Evolutionary conservation across 2,113 vertebrate species (phyloP).

Genomic region (Parus major): DNA sequence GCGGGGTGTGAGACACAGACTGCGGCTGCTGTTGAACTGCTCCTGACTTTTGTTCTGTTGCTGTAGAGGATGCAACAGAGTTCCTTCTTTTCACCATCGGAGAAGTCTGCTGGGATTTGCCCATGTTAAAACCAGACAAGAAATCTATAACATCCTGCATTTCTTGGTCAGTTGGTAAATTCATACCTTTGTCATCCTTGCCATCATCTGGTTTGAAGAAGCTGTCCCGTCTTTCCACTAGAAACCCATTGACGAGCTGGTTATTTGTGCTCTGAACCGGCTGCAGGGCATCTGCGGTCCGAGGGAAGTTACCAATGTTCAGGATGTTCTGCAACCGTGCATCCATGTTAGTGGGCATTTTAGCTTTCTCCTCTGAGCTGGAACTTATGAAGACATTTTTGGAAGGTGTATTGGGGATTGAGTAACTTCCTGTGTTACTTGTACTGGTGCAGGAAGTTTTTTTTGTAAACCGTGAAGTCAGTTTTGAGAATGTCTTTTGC

Average conservation of each 20-base stretch:
- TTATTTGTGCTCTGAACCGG: conserved; percentile 66
- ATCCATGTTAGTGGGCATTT: conserved; percentile 76
- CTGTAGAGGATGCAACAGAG: conserved; percentile 86
- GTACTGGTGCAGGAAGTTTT: conserved; percentile 86
- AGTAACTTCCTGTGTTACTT: conserved; percentile 84
- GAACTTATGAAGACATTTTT: conserved; percentile 82
- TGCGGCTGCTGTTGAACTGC: conserved; percentile 79
- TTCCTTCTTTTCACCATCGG: conserved; percentile 91
- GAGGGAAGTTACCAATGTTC: conserved; percentile 82
- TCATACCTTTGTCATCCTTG: conserved; percentile 94
- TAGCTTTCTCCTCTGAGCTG: conserved; percentile 86
- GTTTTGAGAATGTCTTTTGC: conserved; percentile 96
- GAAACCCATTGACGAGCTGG: conserved; percentile 82
- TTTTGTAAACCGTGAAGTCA: conserved; percentile 97
- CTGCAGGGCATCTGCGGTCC: conserved; percentile 74
- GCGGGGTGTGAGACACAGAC: conserved; percentile 76
- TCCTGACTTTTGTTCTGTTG: conserved; percentile 86
- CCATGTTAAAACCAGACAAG: conserved; percentile 98
- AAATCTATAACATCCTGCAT: conserved; percentile 99
- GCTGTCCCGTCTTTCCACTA: conserved; percentile 70
- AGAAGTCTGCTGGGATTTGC: conserved; percentile 96
- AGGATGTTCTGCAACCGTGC: conserved; percentile 86
- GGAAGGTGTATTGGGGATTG: conserved; percentile 90
- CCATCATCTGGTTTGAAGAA: conserved; percentile 70
- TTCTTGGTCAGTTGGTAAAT: conserved; percentile 96